Base-by-base conservation (phyloP, 2,113 vertebrate species). In the Ascaphus truei region DNA sequence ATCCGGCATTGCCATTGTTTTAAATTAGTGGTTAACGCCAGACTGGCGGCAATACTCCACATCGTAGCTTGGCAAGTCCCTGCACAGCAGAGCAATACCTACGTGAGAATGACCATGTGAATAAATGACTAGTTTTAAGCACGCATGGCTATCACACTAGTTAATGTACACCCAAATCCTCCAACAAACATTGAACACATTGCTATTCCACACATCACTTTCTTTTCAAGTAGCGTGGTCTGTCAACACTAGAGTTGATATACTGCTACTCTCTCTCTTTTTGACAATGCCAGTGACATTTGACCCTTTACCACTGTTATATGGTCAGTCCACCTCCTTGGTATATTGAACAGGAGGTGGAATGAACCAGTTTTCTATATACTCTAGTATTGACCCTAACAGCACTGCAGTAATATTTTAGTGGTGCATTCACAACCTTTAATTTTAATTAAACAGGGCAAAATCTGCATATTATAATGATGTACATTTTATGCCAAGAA, bases 211-310 rank as follows among this genome's bases (percentile, higher is more conserved):
- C n/a, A n/a, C n/a, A n/a, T 4, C 55, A 4, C 5, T 30, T 73
- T 48, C 63, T 59, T n/a, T 63, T 12, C 33, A 62, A 66, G 43
- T 1, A 61, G 62, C 10, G 56, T 26, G 65, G 20, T 27, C 57
- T 76, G 25, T 48, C 72, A 62, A 50, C 52, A 15, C 13, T 41
- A 31, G 18, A 60, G 11, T 18, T 73, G 64, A 78, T 68, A 36
- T 67, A 52, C 36, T 26, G 50, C 9, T 29, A 58, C 15, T 33
- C 2, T 57, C n/a, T 71, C 57, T 73, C 43, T 55, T 75, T 56
- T 55, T 75, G 76, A 76, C 75, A 73, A 56, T 59, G 60, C 33
- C 69, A 66, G 63, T 66, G 73, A 75, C 72, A 62, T 56, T 1
- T 73, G 71, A 73, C 61, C 59, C 64, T 30, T 76, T 33, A 22